Percentiles rank a stretch among this genome's conserved stretches.
Conservation (phyloP, 2,113 vertebrate species). For the Athene cunicularia region DNA sequence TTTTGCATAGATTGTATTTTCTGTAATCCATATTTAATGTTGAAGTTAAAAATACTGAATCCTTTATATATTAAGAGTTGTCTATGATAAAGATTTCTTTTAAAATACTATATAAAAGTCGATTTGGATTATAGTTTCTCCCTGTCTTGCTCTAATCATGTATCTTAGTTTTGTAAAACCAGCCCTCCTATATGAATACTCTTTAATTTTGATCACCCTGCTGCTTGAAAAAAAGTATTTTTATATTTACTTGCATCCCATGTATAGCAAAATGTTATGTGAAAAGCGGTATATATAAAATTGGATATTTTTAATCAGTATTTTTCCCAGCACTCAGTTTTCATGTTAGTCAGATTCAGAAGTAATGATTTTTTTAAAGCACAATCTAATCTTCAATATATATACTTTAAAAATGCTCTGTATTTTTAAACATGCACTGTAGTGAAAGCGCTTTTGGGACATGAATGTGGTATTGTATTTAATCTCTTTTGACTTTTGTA, state of each 20-base stretch:
- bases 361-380: conserved; percentile 57
- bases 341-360: background rate
- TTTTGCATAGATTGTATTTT: conserved; percentile 47
- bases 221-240: conserved; percentile 71
- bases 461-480: conserved; percentile 24
- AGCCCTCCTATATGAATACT: background rate
- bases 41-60: background rate
- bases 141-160: background rate
- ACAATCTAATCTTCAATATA: conserved; percentile 54
- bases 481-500: conserved; percentile 36
- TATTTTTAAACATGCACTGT: conserved; percentile 54
- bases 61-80: conserved; percentile 31
- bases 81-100: conserved; percentile 29
- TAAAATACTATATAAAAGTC: background rate
- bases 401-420: conserved; percentile 52
- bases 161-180: conserved; percentile 12
- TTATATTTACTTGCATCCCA: conserved; percentile 64
- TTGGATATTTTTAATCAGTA: conserved; percentile 55
- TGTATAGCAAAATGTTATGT: conserved; percentile 40
- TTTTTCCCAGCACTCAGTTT: conserved; percentile 49
- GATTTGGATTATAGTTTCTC: background rate
- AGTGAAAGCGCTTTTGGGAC: conserved; percentile 55
- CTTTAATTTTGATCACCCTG: conserved; percentile 17
- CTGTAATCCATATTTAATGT: background rate
- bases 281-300: conserved; percentile 29